Base-by-base conservation (phyloP, 2,113 vertebrate genomes). In the Antigone vipio region DNA sequence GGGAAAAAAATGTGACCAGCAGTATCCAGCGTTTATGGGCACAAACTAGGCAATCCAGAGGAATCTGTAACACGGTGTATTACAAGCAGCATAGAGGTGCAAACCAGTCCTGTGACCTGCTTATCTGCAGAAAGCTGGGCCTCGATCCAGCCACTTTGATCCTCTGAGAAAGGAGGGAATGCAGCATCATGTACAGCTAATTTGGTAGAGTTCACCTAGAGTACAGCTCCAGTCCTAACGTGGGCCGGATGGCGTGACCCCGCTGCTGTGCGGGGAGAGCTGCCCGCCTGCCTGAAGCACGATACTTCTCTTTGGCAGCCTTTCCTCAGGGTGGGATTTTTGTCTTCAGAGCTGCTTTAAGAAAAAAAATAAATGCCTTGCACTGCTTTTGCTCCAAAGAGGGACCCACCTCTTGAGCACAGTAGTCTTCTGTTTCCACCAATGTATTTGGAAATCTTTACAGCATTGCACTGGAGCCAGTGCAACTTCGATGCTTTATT, bases 91-190 rank as follows among this genome's bases (percentile, higher is more conserved):
- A 96, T 11, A 97, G 92, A 97, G 92, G 97, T 97, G 95, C 89
- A 95, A 98, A 97, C 47, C 69, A 95, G 97, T 97, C 98, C 97
- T 97, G 98, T 98, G 98, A 98, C 97, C 95, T 95, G 91, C 94
- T 98, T 98, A 98, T 98, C 98, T 97, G 49, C 76, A 93, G 92
- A 97, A 95, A 88, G 53, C 97, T 96, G 97, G 98, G 97, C 94
- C 79, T 59, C 15, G 4, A 50, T 98, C 98, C 98, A 98, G 92
- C 82, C 74, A 58, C 97, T 98, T 98, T 98, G 98, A 98, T 98
- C 97, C 92, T 94, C 76, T 6, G 26, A 88, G 97, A 97, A 97
- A 95, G 96, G 89, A 96, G 94, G 95, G 96, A 96, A 95, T 79
- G 98, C 96, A 97, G 93, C 94, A 89, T 92, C 78, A 4, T 92